These are phyloP conservation scores for Ciconia nigra DNA, from an alignment of 2,797 vertebrate genomes.

Conservation along the genomic window DNA sequence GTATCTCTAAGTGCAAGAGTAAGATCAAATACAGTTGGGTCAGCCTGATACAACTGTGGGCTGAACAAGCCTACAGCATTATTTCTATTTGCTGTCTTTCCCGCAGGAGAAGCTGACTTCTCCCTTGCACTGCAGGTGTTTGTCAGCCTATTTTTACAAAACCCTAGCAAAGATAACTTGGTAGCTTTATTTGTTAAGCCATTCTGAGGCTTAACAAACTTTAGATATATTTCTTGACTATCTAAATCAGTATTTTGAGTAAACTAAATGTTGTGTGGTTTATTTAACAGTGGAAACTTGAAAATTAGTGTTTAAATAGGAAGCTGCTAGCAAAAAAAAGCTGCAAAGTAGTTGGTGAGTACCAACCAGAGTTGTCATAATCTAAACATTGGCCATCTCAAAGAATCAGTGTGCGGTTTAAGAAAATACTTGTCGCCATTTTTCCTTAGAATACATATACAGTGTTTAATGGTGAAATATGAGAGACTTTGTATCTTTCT, in stretches of 20 bases:
- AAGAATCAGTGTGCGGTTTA: background rate
- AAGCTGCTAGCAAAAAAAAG: background rate
- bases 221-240: background rate
- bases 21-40: background rate
- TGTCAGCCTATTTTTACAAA: background rate
- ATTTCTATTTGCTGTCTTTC: background rate
- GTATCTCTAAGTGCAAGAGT: background rate
- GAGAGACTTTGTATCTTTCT: background rate
- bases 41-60: background rate
- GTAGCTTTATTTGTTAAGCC: background rate
- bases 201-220: background rate
- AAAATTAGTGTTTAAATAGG: background rate
- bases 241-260: background rate
- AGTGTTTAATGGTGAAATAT: background rate
- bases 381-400: background rate
- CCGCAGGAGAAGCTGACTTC: background rate
- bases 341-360: background rate
- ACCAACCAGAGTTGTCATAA: background rate
- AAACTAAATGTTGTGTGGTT: background rate
- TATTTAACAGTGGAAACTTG: background rate
- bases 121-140: background rate
- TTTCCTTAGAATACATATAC: background rate
- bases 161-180: background rate
- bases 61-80: background rate
- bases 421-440: background rate